These are phyloP conservation scores for Trachelipus rathkii DNA, from an alignment of 1,140 invertebrate species.

Conservation along the genomic window DNA sequence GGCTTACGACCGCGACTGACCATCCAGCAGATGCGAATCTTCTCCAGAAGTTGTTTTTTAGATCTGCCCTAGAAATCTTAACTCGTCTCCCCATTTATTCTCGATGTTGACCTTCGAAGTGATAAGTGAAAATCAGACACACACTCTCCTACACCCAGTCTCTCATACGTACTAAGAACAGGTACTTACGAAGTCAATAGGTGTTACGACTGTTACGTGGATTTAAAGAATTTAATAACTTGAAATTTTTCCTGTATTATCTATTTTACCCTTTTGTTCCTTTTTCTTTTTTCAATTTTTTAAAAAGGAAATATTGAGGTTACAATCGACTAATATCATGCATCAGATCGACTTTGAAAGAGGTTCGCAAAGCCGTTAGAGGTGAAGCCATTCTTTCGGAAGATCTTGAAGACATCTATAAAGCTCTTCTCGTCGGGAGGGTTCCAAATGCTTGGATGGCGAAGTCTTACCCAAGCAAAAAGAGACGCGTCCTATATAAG, in stretches of 20 bases:
- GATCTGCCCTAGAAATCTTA: slow-evolving; percentile 68
- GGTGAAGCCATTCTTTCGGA: slow-evolving; percentile 57
- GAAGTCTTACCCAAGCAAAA: slow-evolving; percentile 55
- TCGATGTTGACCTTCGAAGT: slow-evolving; percentile 70
- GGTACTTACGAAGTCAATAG: no score
- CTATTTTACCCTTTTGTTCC: neutral
- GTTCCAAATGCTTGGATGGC: slow-evolving; percentile 54
- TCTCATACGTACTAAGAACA: no score
- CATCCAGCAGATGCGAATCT: slow-evolving; percentile 57
- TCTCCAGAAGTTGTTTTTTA: slow-evolving; percentile 63
- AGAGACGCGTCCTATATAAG: slow-evolving; percentile 55
- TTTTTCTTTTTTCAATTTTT: neutral
- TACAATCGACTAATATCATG: slow-evolving; percentile 53
- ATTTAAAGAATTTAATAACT: no score
- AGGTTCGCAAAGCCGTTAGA: slow-evolving; percentile 56
- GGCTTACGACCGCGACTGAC: slow-evolving; percentile 58
- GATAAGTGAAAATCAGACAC: slow-evolving; percentile 60
- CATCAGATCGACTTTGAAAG: slow-evolving; percentile 51
- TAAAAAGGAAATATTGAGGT: slow-evolving; percentile 52
- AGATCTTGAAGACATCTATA: slow-evolving; percentile 55
- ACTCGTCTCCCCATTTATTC: slow-evolving; percentile 62
- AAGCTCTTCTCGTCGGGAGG: slow-evolving; percentile 54
- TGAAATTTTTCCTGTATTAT: no score
- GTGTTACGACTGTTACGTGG: no score
- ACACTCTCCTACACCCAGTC: slow-evolving; percentile 56